Evolutionary conservation across 2,113 vertebrate species (phyloP).

Genomic region (Lonchura striata): DNA sequence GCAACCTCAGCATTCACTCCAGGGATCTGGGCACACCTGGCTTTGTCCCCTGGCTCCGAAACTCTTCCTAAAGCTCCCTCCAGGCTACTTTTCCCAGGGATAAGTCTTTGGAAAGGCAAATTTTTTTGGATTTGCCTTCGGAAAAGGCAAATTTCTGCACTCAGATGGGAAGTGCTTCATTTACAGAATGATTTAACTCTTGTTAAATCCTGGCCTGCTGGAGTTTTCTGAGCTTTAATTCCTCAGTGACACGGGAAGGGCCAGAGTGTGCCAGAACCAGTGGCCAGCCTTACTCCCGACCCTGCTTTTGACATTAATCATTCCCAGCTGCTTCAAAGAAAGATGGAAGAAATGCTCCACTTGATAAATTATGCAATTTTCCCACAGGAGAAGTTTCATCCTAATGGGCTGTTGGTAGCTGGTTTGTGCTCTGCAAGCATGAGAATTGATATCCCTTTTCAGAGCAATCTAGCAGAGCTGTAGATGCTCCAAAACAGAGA

Average conservation of each 20-base stretch:
- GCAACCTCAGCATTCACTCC: conserved; percentile 35
- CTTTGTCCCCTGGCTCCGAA: neutral
- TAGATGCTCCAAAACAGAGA: conserved; percentile 1
- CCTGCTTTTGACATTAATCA: conserved; percentile 5
- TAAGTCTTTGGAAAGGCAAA: neutral
- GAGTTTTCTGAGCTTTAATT: neutral
- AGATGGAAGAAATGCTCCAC: neutral
- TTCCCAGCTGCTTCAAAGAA: conserved; percentile 32
- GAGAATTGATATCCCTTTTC: conserved; percentile 13
- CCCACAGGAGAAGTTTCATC: conserved; percentile 22
- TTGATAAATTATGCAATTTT: conserved; percentile 55
- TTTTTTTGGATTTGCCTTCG: too few species aligned
- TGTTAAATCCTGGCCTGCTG: neutral
- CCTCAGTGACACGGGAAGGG: neutral
- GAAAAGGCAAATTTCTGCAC: neutral
- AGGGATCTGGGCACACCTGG: neutral
- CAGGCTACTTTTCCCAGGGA: neutral
- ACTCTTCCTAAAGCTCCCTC: neutral
- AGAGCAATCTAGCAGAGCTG: neutral
- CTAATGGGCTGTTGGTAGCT: conserved; percentile 53
- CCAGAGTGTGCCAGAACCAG: neutral
- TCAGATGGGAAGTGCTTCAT: neutral
- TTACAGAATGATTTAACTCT: neutral
- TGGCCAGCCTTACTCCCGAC: neutral
- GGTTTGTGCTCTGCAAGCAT: conserved; percentile 24